Percentiles rank a stretch among this genome's conserved stretches.
Evolutionary conservation across 2,797 vertebrate genomes (phyloP).

Genomic region (Harpagifer antarcticus): DNA sequence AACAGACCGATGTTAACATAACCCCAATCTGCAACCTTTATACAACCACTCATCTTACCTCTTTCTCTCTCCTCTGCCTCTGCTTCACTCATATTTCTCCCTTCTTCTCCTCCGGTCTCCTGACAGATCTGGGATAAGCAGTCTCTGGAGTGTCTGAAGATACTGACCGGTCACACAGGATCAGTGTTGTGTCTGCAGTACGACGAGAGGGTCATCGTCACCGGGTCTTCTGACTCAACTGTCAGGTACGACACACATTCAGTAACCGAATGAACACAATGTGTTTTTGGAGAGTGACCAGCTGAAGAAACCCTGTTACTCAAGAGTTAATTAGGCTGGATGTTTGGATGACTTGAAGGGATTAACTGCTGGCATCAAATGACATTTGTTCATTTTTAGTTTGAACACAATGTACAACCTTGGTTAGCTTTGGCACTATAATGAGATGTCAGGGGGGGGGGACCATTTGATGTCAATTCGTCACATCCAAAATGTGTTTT

Average conservation of each 20-base stretch:
- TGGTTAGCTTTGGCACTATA: not conserved
- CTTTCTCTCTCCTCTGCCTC: not conserved
- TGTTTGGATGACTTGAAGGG: not conserved
- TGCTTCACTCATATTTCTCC: slow-evolving; percentile 5
- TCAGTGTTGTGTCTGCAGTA: slow-evolving; percentile 99
- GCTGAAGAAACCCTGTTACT: not conserved
- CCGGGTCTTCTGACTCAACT: slow-evolving; percentile 97
- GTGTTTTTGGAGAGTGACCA: not conserved
- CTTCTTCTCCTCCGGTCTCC: slow-evolving; percentile 2
- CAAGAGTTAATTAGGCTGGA: not conserved
- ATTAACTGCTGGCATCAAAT: not conserved
- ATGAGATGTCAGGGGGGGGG: not conserved
- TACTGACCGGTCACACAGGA: slow-evolving; percentile 97
- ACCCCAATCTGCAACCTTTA: slow-evolving; percentile 69
- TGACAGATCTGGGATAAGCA: slow-evolving; percentile 98
- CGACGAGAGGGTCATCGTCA: slow-evolving; percentile 98
- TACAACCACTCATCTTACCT: slow-evolving; percentile 26
- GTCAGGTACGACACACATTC: slow-evolving; percentile 86
- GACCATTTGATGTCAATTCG: too few relatives aligned
- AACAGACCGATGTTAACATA: slow-evolving; percentile 59
- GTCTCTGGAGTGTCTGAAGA: slow-evolving; percentile 97
- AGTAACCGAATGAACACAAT: not conserved
- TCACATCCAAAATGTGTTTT: too few relatives aligned
- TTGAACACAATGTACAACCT: not conserved
- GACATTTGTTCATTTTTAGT: not conserved